Evolutionary conservation across 2,888 invertebrate species (phyloP), one percentile per base, ranked within the genome.

Genomic region (Caenorhabditis sulstoni): DNA sequence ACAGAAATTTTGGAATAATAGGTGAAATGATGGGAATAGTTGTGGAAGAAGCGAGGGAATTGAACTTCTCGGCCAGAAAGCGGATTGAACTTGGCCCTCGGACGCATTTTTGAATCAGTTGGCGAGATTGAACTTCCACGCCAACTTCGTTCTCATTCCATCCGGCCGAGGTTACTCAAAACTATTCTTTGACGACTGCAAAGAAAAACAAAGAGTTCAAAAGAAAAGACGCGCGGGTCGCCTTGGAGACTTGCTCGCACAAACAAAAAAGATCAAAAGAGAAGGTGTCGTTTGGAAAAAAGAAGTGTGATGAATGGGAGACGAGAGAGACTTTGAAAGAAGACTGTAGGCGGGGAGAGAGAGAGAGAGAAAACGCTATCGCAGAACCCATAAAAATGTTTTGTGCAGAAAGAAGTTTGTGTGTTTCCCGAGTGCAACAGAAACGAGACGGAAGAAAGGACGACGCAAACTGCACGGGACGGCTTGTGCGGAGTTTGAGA

Each of bases 11-110:
- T 64, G 7, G 57, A 58, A 65, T 44, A 70, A 29, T 62, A 77
- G 3, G 58, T 44, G 50, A 77, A 59, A 35, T 77, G 70, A 41
- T 77, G 76, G 20, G 76, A 77, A 65, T 70, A 53, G 44, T 14
- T 65, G 22, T 66, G 35, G 12, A 66, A 22, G 18, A 74, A 55
- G 12, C 37, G n/a, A 3, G 58, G 57, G n/a, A 45, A 37, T 9
- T 41, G 35, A 59, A 67, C 49, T 5, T 23, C 16, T 8, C n/a
- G 23, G 23, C 47, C 47, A 3, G 52, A 16, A 20, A 57, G 4
- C 12, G 23, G 12, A 14, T 9, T 23, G 50, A 35, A 61, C 37
- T 50, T 50, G 22, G 50, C n/a, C 1, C 29, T n/a, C 4, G 50
- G 62, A 22, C 23, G 11, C 37, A 62, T 49, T 37, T 11, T 22